Conservation (phyloP, 2,113 vertebrate genomes). For the Hemichromis elongatus region DNA sequence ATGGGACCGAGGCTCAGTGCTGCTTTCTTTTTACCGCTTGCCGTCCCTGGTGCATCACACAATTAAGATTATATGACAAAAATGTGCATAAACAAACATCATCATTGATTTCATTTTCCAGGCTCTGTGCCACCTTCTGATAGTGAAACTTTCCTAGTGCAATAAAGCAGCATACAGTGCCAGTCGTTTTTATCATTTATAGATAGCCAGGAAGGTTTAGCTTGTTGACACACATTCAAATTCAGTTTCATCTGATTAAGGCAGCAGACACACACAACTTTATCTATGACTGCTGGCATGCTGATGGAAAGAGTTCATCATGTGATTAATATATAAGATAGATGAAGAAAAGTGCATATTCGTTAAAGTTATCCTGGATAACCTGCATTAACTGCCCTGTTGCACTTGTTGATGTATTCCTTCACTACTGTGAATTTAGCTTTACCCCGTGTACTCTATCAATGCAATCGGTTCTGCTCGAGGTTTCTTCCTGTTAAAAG, state of each 20-base stretch:
- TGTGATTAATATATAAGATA: not conserved
- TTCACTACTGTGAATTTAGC: not conserved
- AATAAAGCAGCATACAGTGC: not conserved
- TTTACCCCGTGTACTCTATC: not conserved
- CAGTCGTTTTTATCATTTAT: not conserved
- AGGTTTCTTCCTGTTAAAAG: not conserved
- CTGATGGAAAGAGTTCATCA: not conserved
- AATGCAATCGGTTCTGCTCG: no score
- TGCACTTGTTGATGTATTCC: not conserved
- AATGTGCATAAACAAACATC: not conserved
- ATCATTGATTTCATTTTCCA: not conserved
- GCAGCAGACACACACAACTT: not conserved
- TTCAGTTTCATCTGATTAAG: not conserved
- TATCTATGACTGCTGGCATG: not conserved
- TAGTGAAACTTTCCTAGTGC: not conserved
- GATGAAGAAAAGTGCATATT: not conserved
- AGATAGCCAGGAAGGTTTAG: not conserved
- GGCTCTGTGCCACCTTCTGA: accelerated
- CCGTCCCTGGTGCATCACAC: not conserved
- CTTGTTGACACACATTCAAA: not conserved
- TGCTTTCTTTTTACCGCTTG: not conserved
- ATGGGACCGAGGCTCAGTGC: not conserved
- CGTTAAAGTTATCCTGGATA: not conserved
- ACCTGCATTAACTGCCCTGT: not conserved
- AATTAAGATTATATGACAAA: not conserved